Percentiles rank a stretch among this genome's conserved stretches.
Conservation (phyloP, 2,888 invertebrate genomes). For the Tanypteryx hageni region DNA sequence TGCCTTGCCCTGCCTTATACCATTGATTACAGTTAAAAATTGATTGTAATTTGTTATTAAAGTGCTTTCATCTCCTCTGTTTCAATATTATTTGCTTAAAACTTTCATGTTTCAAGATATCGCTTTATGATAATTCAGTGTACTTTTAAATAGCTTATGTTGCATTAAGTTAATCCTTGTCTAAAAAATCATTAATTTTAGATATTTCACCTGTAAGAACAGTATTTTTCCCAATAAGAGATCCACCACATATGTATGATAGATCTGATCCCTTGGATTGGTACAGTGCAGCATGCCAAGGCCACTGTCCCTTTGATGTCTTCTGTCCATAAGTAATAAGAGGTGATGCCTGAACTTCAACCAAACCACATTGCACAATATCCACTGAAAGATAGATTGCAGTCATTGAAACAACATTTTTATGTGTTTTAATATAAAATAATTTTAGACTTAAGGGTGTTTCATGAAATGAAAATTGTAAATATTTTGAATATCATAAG, state of each 20-base stretch:
- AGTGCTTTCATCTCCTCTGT: too few relatives aligned
- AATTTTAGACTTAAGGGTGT: too few relatives aligned
- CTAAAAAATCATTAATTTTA: neutral
- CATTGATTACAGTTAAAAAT: too few relatives aligned
- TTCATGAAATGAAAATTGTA: too few relatives aligned
- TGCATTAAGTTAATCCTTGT: neutral
- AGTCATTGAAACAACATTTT: too few relatives aligned
- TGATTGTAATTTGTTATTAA: too few relatives aligned
- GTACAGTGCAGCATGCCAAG: slow-evolving; percentile 69
- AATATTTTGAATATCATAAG: too few relatives aligned
- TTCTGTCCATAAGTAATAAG: slow-evolving; percentile 66
- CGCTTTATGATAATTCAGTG: neutral
- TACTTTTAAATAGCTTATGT: neutral
- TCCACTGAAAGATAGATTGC: neutral
- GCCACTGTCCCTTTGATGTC: slow-evolving; percentile 68
- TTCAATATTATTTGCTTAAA: too few relatives aligned
- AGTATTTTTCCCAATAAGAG: slow-evolving; percentile 66
- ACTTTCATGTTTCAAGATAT: too few relatives aligned
- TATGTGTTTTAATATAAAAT: too few relatives aligned
- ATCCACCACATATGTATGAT: slow-evolving; percentile 69
- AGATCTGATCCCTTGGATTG: slow-evolving; percentile 10
- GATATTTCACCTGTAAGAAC: slow-evolving; percentile 65
- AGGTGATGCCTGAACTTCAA: slow-evolving; percentile 64
- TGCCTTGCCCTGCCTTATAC: too few relatives aligned
- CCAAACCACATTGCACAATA: neutral